phyloP scores from a whole-genome alignment of 2,113 vertebrate species.

The Malurus melanocephalus region DNA sequence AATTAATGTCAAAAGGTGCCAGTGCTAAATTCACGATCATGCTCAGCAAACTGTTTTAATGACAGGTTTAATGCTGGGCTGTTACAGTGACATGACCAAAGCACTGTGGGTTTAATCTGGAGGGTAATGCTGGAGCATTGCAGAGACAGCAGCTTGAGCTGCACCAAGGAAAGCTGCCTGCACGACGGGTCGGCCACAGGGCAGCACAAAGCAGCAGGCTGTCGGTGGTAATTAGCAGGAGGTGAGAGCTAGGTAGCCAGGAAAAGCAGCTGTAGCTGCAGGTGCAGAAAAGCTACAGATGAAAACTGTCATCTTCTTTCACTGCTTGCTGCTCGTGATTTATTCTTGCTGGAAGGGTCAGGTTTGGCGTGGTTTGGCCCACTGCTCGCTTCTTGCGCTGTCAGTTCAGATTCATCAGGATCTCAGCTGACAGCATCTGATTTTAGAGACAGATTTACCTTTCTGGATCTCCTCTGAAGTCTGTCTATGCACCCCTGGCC shows the following conservation, averaged over 20 bases:
- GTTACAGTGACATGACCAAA: conserved; percentile 55
- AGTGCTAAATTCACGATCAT: conserved; percentile 39
- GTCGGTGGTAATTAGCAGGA: conserved; percentile 39
- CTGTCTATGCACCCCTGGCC: neutral
- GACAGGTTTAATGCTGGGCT: conserved; percentile 63
- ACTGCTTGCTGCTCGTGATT: neutral
- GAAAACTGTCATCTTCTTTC: conserved; percentile 17
- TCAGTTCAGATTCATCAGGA: neutral
- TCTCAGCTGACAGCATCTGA: neutral
- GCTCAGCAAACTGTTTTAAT: conserved; percentile 53
- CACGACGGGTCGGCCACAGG: neutral
- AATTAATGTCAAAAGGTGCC: conserved; percentile 57
- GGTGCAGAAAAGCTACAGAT: neutral
- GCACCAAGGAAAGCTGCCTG: neutral
- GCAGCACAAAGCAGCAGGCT: conserved; percentile 42
- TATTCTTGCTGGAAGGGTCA: conserved; percentile 28
- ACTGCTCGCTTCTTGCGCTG: conserved; percentile 16
- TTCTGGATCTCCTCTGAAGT: neutral
- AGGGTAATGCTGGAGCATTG: neutral
- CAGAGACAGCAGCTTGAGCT: neutral
- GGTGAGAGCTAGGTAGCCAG: conserved; percentile 5
- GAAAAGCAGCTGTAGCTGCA: conserved; percentile 28
- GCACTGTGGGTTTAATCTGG: conserved; percentile 38
- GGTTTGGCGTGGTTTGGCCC: conserved; percentile 16
- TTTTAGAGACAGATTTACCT: conserved; percentile 8